Conservation (phyloP, 2,888 invertebrate genomes). For the Camptogramma bilineatum region DNA sequence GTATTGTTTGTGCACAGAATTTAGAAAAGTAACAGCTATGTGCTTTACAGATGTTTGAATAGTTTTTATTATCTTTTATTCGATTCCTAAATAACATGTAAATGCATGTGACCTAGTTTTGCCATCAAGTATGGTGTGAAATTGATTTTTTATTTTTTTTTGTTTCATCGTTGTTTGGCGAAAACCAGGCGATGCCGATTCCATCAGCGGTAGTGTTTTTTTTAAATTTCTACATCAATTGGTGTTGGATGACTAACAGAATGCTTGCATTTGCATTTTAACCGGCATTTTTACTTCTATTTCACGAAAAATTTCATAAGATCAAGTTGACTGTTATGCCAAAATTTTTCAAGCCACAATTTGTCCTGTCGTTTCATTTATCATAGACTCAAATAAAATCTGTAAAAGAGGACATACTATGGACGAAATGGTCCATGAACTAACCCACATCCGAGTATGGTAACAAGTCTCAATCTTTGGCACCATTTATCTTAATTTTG, state of each 20-base stretch:
- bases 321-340: neutral
- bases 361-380: neutral
- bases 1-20: neutral
- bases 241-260: slow-evolving; percentile 63
- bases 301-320: neutral
- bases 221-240: slow-evolving; percentile 51
- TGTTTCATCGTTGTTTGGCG: slow-evolving; percentile 82
- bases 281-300: neutral
- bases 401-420: neutral
- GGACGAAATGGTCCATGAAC: too few species aligned
- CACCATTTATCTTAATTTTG: too few species aligned
- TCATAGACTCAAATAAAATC: neutral
- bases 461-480: too few species aligned
- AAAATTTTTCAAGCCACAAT: neutral
- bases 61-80: neutral
- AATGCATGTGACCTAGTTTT: slow-evolving; percentile 17
- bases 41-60: neutral
- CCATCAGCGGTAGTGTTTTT: slow-evolving; percentile 88
- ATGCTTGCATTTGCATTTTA: slow-evolving; percentile 30
- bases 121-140: slow-evolving; percentile 73
- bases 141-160: slow-evolving; percentile 72
- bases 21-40: neutral
- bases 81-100: slow-evolving; percentile 1
- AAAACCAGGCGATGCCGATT: slow-evolving; percentile 88
- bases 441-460: too few species aligned